A percentile compares a stretch with the other conserved stretches of the same genome.
These are phyloP conservation scores for Brachionus calyciflorus DNA, from an alignment of 1,140 invertebrate species.

Conservation along the genomic window DNA sequence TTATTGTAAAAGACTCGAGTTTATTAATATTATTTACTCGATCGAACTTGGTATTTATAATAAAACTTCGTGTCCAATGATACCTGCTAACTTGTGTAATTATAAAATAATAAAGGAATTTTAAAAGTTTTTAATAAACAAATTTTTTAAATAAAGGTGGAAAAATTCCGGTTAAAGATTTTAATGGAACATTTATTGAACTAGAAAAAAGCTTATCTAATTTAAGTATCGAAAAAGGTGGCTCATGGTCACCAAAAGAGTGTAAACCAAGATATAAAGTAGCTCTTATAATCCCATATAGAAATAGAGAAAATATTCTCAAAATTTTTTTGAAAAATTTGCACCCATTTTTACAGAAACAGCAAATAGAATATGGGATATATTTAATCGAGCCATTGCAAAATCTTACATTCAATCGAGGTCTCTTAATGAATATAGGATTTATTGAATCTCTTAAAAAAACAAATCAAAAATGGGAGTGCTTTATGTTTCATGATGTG, in stretches of 20 bases:
- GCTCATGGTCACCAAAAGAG: slow-evolving; percentile 68
- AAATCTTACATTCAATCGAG: slow-evolving; percentile 75
- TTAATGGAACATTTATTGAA: neutral
- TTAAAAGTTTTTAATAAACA: neutral
- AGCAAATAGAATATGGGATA: slow-evolving; percentile 53
- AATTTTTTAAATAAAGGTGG: neutral
- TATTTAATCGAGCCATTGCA: slow-evolving; percentile 53
- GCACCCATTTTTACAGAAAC: slow-evolving; percentile 51
- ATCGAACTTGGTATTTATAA: no score
- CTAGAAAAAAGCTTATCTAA: neutral
- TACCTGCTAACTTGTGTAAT: slow-evolving; percentile 12
- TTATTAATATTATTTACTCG: neutral
- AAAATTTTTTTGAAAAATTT: slow-evolving; percentile 52
- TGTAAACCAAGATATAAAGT: slow-evolving; percentile 69
- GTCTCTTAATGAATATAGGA: slow-evolving; percentile 88
- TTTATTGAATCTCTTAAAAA: slow-evolving; percentile 78
- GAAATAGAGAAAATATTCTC: slow-evolving; percentile 52
- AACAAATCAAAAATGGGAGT: slow-evolving; percentile 70
- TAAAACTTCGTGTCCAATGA: neutral
- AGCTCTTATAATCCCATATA: slow-evolving; percentile 49
- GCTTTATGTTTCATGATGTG: slow-evolving; percentile 93
- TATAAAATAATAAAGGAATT: neutral
- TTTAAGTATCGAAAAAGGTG: slow-evolving; percentile 16
- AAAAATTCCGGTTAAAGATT: neutral
- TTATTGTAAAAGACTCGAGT: neutral